phyloP scores from a whole-genome alignment of 2,797 vertebrate genomes.

The Leucoraja ocellata region DNA sequence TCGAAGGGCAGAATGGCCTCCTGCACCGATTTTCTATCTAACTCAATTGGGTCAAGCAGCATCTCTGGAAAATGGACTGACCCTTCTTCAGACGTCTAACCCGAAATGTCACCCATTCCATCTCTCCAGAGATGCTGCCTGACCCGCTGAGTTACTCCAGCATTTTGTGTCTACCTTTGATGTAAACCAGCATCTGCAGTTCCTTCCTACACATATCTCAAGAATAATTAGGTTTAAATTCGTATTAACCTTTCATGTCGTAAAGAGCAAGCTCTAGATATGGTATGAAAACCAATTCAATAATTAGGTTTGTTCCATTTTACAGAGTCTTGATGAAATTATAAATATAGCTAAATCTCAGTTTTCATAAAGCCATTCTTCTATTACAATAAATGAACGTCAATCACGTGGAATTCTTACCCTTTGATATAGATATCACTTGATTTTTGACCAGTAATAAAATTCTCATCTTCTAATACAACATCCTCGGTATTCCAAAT shows the following conservation, averaged over 20 bases:
- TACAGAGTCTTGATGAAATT: background rate
- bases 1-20: too few species aligned
- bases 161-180: too few species aligned
- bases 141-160: too few species aligned
- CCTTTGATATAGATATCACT: constrained; percentile 95
- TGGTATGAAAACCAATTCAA: background rate
- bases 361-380: background rate
- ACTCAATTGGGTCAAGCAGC: too few species aligned
- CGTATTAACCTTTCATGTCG: background rate
- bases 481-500: constrained; percentile 98
- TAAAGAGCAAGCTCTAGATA: background rate
- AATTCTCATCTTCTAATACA: constrained; percentile 82
- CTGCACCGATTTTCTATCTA: too few species aligned
- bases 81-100: too few species aligned
- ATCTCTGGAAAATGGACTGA: too few species aligned
- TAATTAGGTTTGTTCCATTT: background rate
- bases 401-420: constrained; percentile 53
- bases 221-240: too few species aligned
- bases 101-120: too few species aligned
- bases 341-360: background rate
- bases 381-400: background rate
- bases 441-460: constrained; percentile 89
- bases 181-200: too few species aligned
- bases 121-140: too few species aligned
- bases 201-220: too few species aligned